phyloP scores from a whole-genome alignment of 1,140 invertebrate species.

The Hyles euphorbiae region DNA sequence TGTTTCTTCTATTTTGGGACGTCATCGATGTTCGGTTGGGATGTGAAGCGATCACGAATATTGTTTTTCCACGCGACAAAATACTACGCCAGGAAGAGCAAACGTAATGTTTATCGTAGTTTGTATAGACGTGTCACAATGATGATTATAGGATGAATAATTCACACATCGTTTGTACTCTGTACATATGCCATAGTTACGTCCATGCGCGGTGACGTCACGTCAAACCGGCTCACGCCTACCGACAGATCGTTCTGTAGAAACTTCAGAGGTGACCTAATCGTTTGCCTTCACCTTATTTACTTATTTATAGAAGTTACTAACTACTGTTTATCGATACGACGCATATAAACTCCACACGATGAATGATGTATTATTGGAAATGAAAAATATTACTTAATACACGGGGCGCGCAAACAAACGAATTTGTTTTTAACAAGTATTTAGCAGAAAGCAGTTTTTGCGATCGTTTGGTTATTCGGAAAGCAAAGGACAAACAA shows the following conservation, averaged over 20 bases:
- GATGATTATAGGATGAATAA: constrained; percentile 6
- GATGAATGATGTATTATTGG: too few relatives aligned
- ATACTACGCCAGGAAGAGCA: background rate
- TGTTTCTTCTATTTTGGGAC: constrained; percentile 24
- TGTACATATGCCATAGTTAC: constrained; percentile 3
- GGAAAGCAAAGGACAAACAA: constrained; percentile 9
- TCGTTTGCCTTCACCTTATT: constrained; percentile 31
- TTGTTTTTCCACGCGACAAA: background rate
- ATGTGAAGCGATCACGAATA: background rate
- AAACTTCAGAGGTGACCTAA: constrained; percentile 30
- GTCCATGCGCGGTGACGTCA: constrained; percentile 6
- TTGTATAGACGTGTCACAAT: constrained; percentile 2
- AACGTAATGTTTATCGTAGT: background rate
- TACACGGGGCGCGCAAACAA: too few relatives aligned
- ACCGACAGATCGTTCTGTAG: constrained; percentile 9
- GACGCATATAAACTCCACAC: too few relatives aligned
- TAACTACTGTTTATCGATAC: constrained; percentile 13
- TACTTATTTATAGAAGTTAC: constrained; percentile 19
- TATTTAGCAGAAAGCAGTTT: too few relatives aligned
- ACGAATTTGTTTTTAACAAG: too few relatives aligned
- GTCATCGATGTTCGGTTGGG: constrained; percentile 7
- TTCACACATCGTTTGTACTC: background rate
- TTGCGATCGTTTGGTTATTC: too few relatives aligned
- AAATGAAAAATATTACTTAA: too few relatives aligned
- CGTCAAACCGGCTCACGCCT: constrained; percentile 1